Base-by-base conservation (phyloP, 2,797 vertebrate genomes). In the Enteromius unitaeniatus region DNA sequence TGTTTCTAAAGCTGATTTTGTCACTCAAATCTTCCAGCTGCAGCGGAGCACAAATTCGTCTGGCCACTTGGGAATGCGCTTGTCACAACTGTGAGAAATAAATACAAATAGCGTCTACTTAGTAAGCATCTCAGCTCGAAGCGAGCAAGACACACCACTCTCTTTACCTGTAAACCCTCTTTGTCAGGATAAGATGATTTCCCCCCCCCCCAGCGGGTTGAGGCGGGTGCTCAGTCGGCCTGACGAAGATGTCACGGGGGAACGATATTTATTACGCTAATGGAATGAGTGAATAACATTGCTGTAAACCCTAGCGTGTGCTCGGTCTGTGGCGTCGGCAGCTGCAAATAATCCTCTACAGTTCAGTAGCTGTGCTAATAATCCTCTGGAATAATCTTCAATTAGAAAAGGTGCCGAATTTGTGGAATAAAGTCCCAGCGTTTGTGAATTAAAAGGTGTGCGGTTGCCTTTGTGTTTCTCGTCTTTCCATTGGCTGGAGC, bases 341-440 rank as follows among this genome's bases (percentile, higher is more conserved):
- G 93, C 89, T 89, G 92, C 88, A 90, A 93, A 93, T 93, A 94
- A 94, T 95, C 91, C 88, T 92, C 93, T 93, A 89, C 92, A 93
- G 94, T 92, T 95, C 94, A 93, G 92, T 92, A 91, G 91, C 93
- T 88, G 83, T 87, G 89, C 93, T 93, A 94, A 95, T 95, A 95
- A 95, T 95, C 94, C 94, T 90, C 89, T 79, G 89, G 90, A 91
- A 93, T 95, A 95, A 95, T 95, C 94, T 95, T 92, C 94, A 94
- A 94, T 95, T 94, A 95, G 93, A 94, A 91, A 90, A 87, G 87
- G 86, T 47, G 84, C 79, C 60, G 87, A 93, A 93, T 94, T 91
- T 94, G 79, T 60, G 70, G 58, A 78, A 73, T 40, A 42, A 55
- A 87, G 64, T 78, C 62, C 34, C 78, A 64, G 84, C 88, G 86